These are phyloP conservation scores for Drosophila borealis DNA, from an alignment of 2,888 invertebrate species.

Conservation along the genomic window DNA sequence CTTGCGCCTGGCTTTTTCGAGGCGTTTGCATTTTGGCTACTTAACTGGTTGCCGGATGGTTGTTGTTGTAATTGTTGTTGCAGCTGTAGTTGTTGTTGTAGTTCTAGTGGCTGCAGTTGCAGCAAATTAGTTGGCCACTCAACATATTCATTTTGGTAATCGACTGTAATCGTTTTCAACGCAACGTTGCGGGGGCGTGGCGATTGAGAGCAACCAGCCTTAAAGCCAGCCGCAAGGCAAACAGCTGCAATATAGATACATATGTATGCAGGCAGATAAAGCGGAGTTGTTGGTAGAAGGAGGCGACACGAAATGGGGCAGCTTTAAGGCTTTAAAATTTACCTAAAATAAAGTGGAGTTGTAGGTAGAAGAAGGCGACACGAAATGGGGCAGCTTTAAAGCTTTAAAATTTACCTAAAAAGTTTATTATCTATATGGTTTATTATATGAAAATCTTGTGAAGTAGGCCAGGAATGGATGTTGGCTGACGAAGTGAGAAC, in stretches of 20 bases:
- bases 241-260: constrained; percentile 10
- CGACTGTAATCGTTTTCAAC: constrained; percentile 61
- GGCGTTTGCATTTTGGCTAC: constrained; percentile 49
- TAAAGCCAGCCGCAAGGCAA: constrained; percentile 3
- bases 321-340: no score
- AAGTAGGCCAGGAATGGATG: no score
- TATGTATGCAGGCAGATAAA: constrained; percentile 6
- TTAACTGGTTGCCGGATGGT: constrained; percentile 26
- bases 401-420: no score
- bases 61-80: constrained; percentile 4
- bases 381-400: neutral
- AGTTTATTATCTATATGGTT: no score
- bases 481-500: no score
- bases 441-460: no score
- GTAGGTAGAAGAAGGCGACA: neutral
- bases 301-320: neutral
- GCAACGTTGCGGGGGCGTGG: constrained; percentile 44
- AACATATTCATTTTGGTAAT: constrained; percentile 69
- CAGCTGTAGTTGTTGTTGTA: constrained; percentile 7
- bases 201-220: constrained; percentile 15
- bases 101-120: constrained; percentile 27
- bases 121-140: constrained; percentile 63
- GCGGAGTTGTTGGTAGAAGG: neutral
- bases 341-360: constrained; percentile 5
- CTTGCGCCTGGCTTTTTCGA: constrained; percentile 30